phyloP scores from a whole-genome alignment of 92 coral and sea anemone genomes.

The Paragorgia papillata region DNA sequence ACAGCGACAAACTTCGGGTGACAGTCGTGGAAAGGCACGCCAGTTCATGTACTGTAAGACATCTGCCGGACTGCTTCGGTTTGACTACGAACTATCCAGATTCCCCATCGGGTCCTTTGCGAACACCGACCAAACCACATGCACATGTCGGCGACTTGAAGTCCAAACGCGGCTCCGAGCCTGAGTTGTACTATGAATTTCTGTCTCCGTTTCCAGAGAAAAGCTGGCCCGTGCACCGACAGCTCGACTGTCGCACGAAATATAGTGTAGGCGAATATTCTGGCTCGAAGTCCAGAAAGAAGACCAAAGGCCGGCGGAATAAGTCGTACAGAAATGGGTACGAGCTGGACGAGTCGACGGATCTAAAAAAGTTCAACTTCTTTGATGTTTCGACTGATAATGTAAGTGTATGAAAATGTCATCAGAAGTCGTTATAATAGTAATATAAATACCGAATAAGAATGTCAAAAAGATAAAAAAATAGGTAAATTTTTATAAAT shows the following conservation, averaged over 20 bases:
- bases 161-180: not conserved
- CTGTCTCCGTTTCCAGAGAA: not conserved
- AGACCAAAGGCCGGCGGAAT: not conserved
- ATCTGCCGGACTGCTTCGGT: conserved; percentile 23
- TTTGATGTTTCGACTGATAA: not conserved
- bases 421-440: no score
- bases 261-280: not conserved
- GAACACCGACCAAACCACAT: conserved; percentile 15
- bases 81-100: not conserved
- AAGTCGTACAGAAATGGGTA: not conserved
- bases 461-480: no score
- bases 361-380: not conserved
- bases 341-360: not conserved
- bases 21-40: conserved; percentile 33
- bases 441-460: no score
- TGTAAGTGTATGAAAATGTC: no score
- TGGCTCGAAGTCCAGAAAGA: conserved; percentile 9
- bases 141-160: conserved; percentile 36
- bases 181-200: conserved; percentile 28
- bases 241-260: not conserved
- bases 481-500: no score
- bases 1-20: not conserved
- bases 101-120: not conserved
- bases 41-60: not conserved
- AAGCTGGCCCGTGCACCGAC: not conserved